A percentile compares a stretch with the other conserved stretches of the same genome.
Conservation (phyloP, 2,797 vertebrate species). For the Siniperca scherzeri region DNA sequence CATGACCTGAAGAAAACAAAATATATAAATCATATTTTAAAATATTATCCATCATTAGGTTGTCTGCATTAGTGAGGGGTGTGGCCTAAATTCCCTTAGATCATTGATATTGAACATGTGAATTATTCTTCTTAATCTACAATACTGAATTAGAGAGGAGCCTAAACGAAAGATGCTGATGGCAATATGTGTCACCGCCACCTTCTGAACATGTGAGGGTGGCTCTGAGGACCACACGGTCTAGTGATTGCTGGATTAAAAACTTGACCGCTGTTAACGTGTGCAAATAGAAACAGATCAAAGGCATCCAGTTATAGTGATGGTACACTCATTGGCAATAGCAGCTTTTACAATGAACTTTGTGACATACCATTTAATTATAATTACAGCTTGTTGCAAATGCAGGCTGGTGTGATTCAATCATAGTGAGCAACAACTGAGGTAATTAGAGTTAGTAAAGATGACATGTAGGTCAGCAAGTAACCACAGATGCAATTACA, state of each 20-base stretch:
- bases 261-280: slow-evolving; percentile 64
- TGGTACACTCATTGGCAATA: slow-evolving; percentile 52
- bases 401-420: slow-evolving; percentile 39
- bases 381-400: slow-evolving; percentile 52
- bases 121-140: slow-evolving; percentile 16
- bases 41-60: neutral
- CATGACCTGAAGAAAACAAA: neutral
- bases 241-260: slow-evolving; percentile 69
- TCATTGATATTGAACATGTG: slow-evolving; percentile 4
- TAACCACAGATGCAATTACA: slow-evolving; percentile 53
- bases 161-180: slow-evolving; percentile 10
- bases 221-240: slow-evolving; percentile 29
- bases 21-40: neutral
- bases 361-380: slow-evolving; percentile 56
- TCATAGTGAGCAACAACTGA: slow-evolving; percentile 25
- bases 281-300: slow-evolving; percentile 68
- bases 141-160: slow-evolving; percentile 17
- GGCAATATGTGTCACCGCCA: slow-evolving; percentile 37
- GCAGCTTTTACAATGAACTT: slow-evolving; percentile 55
- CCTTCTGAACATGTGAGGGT: slow-evolving; percentile 30
- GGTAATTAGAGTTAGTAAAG: slow-evolving; percentile 55
- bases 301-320: slow-evolving; percentile 45
- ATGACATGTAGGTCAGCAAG: slow-evolving; percentile 50
- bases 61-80: neutral
- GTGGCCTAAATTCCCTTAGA: slow-evolving; percentile 6